Conservation (phyloP, 2,797 vertebrate species). For the Halcyon leucocephala region DNA sequence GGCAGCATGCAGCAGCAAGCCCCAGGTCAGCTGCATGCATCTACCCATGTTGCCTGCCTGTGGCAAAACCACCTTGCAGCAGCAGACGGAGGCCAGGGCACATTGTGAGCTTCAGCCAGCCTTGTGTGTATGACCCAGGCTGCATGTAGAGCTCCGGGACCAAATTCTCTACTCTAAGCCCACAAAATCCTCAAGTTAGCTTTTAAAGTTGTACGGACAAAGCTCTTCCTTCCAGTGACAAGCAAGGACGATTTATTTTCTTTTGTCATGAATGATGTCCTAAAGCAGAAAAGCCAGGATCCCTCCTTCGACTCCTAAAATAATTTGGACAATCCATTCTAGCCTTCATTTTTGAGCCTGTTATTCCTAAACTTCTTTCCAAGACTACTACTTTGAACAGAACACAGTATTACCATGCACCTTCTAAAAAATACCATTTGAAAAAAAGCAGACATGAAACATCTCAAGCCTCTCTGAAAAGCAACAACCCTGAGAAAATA, state of each 20-base stretch:
- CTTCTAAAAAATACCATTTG: not conserved
- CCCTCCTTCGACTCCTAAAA: not conserved
- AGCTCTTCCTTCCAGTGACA: not conserved
- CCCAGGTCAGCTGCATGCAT: not conserved
- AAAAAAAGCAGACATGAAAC: not conserved
- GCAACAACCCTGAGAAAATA: not conserved
- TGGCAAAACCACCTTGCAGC: not conserved
- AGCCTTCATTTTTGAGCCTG: not conserved
- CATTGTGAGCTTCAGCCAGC: rapidly evolving
- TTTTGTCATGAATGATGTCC: not conserved
- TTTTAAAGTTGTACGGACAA: not conserved
- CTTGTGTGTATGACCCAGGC: not conserved
- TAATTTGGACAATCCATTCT: not conserved
- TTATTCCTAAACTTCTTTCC: not conserved
- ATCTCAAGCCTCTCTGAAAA: not conserved
- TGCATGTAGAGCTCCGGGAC: rapidly evolving
- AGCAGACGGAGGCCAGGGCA: not conserved
- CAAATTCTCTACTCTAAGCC: not conserved
- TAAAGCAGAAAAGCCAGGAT: not conserved
- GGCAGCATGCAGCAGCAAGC: rapidly evolving
- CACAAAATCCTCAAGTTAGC: not conserved
- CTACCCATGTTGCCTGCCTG: rapidly evolving
- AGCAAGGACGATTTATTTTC: not conserved
- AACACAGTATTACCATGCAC: not conserved
- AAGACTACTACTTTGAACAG: not conserved